These are phyloP conservation scores for Nematostella vectensis DNA, from an alignment of 92 coral and sea anemone genomes.

Conservation along the genomic window DNA sequence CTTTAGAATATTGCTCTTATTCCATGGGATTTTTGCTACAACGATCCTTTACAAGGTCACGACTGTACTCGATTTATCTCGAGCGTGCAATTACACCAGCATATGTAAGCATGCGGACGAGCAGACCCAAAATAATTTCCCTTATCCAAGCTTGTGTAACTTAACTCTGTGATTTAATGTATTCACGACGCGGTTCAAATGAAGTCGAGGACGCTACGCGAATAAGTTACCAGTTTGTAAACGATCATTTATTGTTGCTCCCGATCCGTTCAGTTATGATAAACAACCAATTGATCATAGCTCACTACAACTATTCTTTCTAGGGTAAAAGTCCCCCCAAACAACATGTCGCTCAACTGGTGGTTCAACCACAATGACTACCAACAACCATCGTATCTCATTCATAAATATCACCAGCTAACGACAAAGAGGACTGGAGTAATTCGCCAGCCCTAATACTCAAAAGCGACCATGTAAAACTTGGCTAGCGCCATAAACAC, in stretches of 20 bases:
- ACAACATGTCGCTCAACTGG: constrained; percentile 60
- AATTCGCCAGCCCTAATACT: too few relatives aligned
- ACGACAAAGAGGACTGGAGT: too few relatives aligned
- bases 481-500: too few relatives aligned
- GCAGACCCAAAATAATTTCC: constrained; percentile 7
- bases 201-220: constrained; percentile 14
- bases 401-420: constrained; percentile 5
- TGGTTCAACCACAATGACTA: constrained; percentile 65
- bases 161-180: constrained; percentile 15
- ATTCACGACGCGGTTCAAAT: constrained; percentile 23
- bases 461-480: too few relatives aligned
- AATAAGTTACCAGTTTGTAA: not conserved
- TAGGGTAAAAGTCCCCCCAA: constrained; percentile 18
- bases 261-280: constrained; percentile 14
- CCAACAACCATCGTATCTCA: constrained; percentile 25
- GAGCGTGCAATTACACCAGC: not conserved
- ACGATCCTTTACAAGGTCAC: not conserved
- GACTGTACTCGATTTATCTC: not conserved
- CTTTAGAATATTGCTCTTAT: not conserved
- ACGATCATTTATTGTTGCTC: not conserved
- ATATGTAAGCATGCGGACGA: not conserved
- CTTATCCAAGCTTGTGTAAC: constrained; percentile 7
- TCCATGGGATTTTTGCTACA: not conserved
- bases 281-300: constrained; percentile 6
- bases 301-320: constrained; percentile 24